Conservation (phyloP, 2,113 vertebrate species). For the Lophochroa leadbeateri region DNA sequence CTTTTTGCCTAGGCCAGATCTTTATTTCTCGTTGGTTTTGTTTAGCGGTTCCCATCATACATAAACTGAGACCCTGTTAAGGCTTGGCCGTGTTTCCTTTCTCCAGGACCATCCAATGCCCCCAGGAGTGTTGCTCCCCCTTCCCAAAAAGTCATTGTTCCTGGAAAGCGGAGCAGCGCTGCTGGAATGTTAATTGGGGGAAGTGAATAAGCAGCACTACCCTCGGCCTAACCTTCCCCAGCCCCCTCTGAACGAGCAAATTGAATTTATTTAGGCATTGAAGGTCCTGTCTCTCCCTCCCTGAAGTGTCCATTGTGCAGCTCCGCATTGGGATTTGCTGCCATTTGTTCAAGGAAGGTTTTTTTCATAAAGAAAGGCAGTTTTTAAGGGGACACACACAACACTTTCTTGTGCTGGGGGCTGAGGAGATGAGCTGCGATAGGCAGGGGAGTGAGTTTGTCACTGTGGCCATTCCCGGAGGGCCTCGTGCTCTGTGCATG, state of each 20-base stretch:
- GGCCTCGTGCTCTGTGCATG: fast-evolving
- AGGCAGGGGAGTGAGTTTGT: neutral
- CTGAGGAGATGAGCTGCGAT: neutral
- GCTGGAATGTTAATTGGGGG: slow-evolving; percentile 73
- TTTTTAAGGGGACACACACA: neutral
- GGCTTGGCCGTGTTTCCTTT: neutral
- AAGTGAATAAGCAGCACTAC: slow-evolving; percentile 48
- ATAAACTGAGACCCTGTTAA: neutral
- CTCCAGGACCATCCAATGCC: neutral
- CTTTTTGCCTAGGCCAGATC: neutral
- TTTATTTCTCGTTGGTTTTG: neutral
- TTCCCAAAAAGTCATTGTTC: slow-evolving; percentile 50
- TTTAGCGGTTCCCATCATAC: neutral
- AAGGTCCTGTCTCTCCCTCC: neutral
- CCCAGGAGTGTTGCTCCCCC: neutral
- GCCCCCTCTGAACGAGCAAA: slow-evolving; percentile 47
- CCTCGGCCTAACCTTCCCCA: slow-evolving; percentile 50
- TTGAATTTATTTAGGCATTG: slow-evolving; percentile 64
- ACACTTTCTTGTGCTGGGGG: neutral
- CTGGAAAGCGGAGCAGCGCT: slow-evolving; percentile 25
- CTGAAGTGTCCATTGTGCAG: slow-evolving; percentile 44
- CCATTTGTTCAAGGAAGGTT: slow-evolving; percentile 6
- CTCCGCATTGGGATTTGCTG: slow-evolving; percentile 11
- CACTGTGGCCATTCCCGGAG: neutral
- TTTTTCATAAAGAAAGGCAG: neutral